Percentiles rank a stretch among this genome's conserved stretches.
phyloP scores from a whole-genome alignment of 2,888 invertebrate genomes.

The Cephus rjabovi region DNA sequence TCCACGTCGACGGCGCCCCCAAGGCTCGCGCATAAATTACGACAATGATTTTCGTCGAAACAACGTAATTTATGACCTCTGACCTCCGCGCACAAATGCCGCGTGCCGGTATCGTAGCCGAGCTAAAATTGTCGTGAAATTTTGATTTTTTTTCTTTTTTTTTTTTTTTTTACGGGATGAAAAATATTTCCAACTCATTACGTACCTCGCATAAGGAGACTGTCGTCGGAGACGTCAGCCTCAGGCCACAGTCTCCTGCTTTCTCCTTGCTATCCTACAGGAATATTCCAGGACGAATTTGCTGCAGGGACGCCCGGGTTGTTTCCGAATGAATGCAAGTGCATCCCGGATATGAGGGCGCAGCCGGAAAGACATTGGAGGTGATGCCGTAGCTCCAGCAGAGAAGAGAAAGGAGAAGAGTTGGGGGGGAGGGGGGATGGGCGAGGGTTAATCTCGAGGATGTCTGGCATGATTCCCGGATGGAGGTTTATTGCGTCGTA shows the following conservation, averaged over 20 bases:
- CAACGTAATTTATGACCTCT: slow-evolving; percentile 59
- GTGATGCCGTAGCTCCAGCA: background rate
- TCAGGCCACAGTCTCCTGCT: background rate
- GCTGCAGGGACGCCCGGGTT: background rate
- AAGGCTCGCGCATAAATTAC: slow-evolving; percentile 54
- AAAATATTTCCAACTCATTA: background rate
- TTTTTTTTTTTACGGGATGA: background rate
- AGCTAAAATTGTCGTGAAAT: background rate
- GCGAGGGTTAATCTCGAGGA: slow-evolving; percentile 53
- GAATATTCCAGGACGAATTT: background rate
- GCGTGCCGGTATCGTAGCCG: background rate
- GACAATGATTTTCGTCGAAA: slow-evolving; percentile 63
- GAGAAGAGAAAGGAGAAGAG: background rate
- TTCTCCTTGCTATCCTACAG: slow-evolving; percentile 30
- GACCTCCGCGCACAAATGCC: slow-evolving; percentile 21
- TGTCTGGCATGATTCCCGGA: slow-evolving; percentile 54
- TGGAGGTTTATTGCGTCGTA: slow-evolving; percentile 57
- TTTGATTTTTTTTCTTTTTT: background rate
- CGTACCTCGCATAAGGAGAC: background rate
- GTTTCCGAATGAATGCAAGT: background rate
- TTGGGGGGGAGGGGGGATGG: slow-evolving; percentile 16
- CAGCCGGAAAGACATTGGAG: background rate
- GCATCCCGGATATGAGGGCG: background rate
- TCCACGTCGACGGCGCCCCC: background rate
- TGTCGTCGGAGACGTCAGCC: background rate